Evolutionary conservation across 2,113 vertebrate genomes (phyloP), one percentile per base, ranked within the genome.

Genomic region (Cyanistes caeruleus): DNA sequence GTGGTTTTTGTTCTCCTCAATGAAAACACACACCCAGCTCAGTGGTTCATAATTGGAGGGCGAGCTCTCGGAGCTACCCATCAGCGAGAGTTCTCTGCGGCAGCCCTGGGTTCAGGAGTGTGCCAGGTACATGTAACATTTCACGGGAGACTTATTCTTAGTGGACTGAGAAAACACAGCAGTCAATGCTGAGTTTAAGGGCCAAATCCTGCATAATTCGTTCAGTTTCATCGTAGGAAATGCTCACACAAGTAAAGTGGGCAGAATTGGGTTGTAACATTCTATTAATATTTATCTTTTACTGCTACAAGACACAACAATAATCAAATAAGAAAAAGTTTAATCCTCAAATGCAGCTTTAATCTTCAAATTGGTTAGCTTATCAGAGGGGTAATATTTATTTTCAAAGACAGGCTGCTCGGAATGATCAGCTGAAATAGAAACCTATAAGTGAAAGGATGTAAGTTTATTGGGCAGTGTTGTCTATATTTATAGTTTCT

Each of bases 71-170:
- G 84, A 96, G 94, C 92, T 80, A 37, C 69, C 87, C 91, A 59
- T 84, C 95, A 91, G 63, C 1, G 31, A 41, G 83, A 86, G 89
- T 58, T 95, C 87, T 72, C 87, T 33, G 69, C 55, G 85, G 92
- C 90, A 92, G 90, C 82, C 20, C 58, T 2, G 76, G 76, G 39
- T 63, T 83, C 83, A 6, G 13, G 67, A 80, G 93, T 53, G 67
- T 78, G 65, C 88, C 0, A 31, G 69, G 84, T 62, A 21, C 92
- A 13, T 75, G 95, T 20, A 87, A 69, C 73, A 89, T 97, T 98
- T 97, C 98, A 98, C 64, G 84, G 97, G 98, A 98, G 96, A 97
- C 96, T 98, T 98, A 92, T 55, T 97, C 97, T 97, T 97, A 98
- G 98, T 90, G 97, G 98, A 84, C 97, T 98, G 98, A 97, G 98